A percentile compares a stretch with the other conserved stretches of the same genome.
Evolutionary conservation across 2,888 invertebrate species (phyloP).

Genomic region (Norana najaformis): DNA sequence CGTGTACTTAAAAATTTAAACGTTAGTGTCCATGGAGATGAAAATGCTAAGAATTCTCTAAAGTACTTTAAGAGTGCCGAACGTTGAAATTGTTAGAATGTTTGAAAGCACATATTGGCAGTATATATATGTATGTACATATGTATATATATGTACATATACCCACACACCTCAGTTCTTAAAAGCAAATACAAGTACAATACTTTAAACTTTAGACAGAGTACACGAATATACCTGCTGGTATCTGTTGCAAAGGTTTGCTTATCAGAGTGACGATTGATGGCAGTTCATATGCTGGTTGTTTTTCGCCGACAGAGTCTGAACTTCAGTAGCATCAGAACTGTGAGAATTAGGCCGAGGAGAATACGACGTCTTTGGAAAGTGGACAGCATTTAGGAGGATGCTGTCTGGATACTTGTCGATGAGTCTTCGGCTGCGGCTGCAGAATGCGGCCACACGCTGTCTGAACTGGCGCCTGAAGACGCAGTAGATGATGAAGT

Average conservation of each 20-base stretch:
- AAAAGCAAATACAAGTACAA: too few species aligned
- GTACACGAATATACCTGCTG: neutral
- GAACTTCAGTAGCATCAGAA: neutral
- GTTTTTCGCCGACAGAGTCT: neutral
- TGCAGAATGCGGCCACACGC: slow-evolving; percentile 18
- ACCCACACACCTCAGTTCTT: too few species aligned
- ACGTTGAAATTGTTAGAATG: neutral
- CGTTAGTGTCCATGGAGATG: neutral
- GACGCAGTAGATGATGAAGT: slow-evolving; percentile 47
- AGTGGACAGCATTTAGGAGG: neutral
- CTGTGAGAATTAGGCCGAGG: neutral
- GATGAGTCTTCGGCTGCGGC: slow-evolving; percentile 14
- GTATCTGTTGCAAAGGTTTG: neutral
- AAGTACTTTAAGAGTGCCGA: neutral
- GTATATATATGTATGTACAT: too few species aligned
- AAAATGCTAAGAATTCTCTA: neutral
- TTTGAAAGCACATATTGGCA: too few species aligned
- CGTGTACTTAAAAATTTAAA: neutral
- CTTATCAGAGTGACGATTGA: neutral
- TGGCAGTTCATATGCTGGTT: neutral
- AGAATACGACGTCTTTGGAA: neutral
- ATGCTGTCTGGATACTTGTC: neutral
- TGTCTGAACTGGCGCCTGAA: slow-evolving; percentile 46
- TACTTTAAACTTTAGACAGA: neutral
- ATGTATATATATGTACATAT: too few species aligned